Evolutionary conservation across 2,113 vertebrate genomes (phyloP), one percentile per base, ranked within the genome.

Genomic region (Caloenas nicobarica): DNA sequence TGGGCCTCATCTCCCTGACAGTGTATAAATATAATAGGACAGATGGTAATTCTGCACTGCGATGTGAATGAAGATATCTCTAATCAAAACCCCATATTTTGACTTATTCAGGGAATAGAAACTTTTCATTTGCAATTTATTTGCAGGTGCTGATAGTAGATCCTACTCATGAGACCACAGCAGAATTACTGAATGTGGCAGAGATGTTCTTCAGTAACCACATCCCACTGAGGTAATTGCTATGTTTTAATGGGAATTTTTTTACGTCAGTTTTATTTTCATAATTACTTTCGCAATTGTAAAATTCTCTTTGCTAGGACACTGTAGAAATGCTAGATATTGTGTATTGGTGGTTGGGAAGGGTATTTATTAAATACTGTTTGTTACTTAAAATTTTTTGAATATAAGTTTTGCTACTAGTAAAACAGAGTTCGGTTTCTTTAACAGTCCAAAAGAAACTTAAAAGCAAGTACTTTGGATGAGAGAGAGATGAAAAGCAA

Each of bases 131-230:
- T 95, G 14, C 48, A 78, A 15, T 81, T 79, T 88, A 42, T 29
- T 78, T 89, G 12, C 94, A 99, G 99, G 99, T 99, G 81, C 98
- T 99, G 81, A 98, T 99, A 91, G 91, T 99, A 93, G 99, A 99
- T 92, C 99, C 99, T 13, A 90, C 96, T 60, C 98, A 99, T 8
- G 99, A 99, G 74, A 98, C 96, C 81, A 97, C 99, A 15, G 94
- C 97, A 11, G 99, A 99, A 73, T 94, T 99, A 91, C 90, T 99
- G 29, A 99, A 98, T 33, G 98, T 99, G 69, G 99, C 99, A 60
- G 99, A 99, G 97, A 99, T 99, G 99, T 99, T 99, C 97, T 98
- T 99, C 87, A 98, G 98, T 80, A 99, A 99, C 97, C 99, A 99
- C 95, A 99, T 99, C 94, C 99, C 99, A 3, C 97, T 99, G 91